Evolutionary conservation across 1,140 invertebrate species (phyloP), one percentile per base, ranked within the genome.

Genomic region (Orussus abietinus): DNA sequence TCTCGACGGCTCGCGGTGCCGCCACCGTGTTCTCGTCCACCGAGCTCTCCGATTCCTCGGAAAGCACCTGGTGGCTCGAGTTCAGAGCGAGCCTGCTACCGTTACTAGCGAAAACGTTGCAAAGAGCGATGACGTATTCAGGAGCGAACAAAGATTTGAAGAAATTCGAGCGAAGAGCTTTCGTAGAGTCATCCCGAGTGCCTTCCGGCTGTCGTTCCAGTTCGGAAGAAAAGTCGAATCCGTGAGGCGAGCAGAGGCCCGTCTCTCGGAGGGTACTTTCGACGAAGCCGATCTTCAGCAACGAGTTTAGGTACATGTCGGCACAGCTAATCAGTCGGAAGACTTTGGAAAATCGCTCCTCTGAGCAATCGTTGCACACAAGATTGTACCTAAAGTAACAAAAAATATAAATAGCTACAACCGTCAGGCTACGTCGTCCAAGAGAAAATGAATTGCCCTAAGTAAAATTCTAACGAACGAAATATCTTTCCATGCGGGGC

Each of bases 71-170:
- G n/a, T 66, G 58, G 47, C 75, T 80, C 2, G 75, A 73, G 53
- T 84, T 85, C 32, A 83, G 62, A n/a, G 79, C 75, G n/a, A 81
- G 77, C 62, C 82, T 83, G 34, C 79, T 79, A 45, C 84, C 78
- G 26, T 76, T 75, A 26, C 81, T 77, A 3, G 82, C 83, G 13
- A 85, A 59, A 22, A 81, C 72, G 60, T 88, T 86, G 62, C 87
- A 91, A 28, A 90, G 67, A n/a, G 85, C 85, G 7, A 84, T 78
- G 35, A 89, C 64, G 57, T 85, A 85, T 47, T 82, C 80, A 2
- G 74, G 53, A 9, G 80, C 73, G 53, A 88, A 79, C 45, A 86
- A 61, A 45, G 75, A 75, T n/a, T n/a, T n/a, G n/a, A n/a, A n/a
- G n/a, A n/a, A n/a, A n/a, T n/a, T n/a, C n/a, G n/a, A n/a, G n/a